Conservation (phyloP, 2,888 invertebrate genomes). For the Acrobasis suavella region DNA sequence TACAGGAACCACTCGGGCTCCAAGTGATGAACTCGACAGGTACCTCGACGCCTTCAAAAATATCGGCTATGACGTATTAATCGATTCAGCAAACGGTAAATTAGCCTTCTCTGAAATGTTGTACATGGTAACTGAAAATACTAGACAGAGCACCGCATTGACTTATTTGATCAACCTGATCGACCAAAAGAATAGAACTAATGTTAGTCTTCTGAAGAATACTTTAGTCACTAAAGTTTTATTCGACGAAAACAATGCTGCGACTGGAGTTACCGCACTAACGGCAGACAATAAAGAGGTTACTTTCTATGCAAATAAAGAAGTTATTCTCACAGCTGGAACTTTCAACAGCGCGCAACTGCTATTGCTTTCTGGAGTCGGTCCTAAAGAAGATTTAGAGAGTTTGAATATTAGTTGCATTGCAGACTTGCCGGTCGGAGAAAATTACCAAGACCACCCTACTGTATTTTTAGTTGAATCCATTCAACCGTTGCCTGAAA, state of each 20-base stretch:
- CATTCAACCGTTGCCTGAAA: conserved; percentile 15
- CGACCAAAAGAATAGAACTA: not conserved
- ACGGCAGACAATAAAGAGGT: too few relatives aligned
- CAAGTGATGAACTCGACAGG: not conserved
- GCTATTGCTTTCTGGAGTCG: conserved; percentile 74
- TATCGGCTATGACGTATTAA: conserved; percentile 31
- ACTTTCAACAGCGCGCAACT: conserved; percentile 69
- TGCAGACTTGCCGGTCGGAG: not conserved
- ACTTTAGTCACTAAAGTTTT: conserved; percentile 16
- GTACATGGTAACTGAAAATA: conserved; percentile 37
- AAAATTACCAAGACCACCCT: conserved; percentile 6
- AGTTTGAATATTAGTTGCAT: conserved; percentile 45
- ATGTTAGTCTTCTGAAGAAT: not conserved
- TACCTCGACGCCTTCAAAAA: conserved; percentile 37
- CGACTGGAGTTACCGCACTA: conserved; percentile 42
- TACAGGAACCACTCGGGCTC: not conserved
- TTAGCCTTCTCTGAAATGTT: conserved; percentile 38
- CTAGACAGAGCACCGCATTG: conserved; percentile 40
- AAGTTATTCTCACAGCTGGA: conserved; percentile 56
- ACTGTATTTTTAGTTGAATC: not conserved
- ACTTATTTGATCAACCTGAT: conserved; percentile 32
- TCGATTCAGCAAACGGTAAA: conserved; percentile 39
- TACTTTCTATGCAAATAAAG: too few relatives aligned
- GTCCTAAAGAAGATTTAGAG: conserved; percentile 58
- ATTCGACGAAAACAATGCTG: conserved; percentile 41